Evolutionary conservation across 1,140 invertebrate genomes (phyloP), one percentile per base, ranked within the genome.

Genomic region (Tribolium madens): DNA sequence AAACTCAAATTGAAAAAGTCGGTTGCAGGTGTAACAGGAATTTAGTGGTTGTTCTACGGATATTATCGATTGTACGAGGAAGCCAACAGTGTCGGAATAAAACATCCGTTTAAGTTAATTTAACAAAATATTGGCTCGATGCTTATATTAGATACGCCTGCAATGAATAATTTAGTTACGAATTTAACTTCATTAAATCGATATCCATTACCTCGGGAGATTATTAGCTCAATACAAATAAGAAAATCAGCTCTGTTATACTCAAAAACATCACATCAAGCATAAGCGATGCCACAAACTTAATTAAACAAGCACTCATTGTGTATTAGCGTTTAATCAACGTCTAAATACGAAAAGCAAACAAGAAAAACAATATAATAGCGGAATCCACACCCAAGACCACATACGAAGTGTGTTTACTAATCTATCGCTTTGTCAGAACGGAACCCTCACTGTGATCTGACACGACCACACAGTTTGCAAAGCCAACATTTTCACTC

Each of bases 1-100:
- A 64, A 64, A 64, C 57, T 64, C 21, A 64, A 64, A 64, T 64
- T 64, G 57, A 33, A 64, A 42, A 42, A 42, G 36, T 42, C 36
- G 36, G n/a, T 9, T 4, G 36, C 36, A 42, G 36, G 36, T 42
- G 36, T 42, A 42, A 42, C 36, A 42, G 36, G 36, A 42, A 42
- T 42, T 2, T 42, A 42, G 36, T 42, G 36, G 36, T 42, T 42
- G 36, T 42, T 42, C 36, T 42, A 7, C 6, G 36, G 36, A 42
- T 42, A 42, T 42, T 42, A 42, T 42, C 36, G 36, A 42, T 42
- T 42, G 36, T 42, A n/a, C 36, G 36, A 9, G 36, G 9, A 42
- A 42, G 36, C 36, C 36, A 42, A 42, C 36, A 42, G 0, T 42
- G 36, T 42, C n/a, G 36, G 9, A 3, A 7, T 42, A 42, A 42